Base-by-base conservation (phyloP, 2,888 invertebrate genomes). In the Beris chalybata region DNA sequence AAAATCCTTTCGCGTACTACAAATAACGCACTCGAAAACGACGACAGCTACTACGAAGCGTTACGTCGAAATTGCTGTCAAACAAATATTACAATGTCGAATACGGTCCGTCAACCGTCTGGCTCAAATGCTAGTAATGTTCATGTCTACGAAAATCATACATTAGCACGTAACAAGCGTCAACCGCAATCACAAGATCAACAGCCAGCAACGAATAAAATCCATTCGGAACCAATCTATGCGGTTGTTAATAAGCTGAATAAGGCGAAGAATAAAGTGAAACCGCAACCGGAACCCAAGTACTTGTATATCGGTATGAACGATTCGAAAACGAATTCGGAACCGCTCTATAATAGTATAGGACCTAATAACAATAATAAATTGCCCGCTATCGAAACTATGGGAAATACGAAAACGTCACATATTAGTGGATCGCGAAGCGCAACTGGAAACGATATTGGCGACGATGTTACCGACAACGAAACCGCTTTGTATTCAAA, bases 211-310 rank as follows among this genome's bases (percentile, higher is more conserved):
- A 7, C 44, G 1, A 38, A 31, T 32, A 50, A 61, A 52, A 32
- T 38, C 38, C 57, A 57, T 32, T 57, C 70, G 69, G 77, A 76
- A 69, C 78, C 80, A 9, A 77, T 81, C 56, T 80, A 81, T 70
- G 82, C 82, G n/a, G 77, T 81, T 69, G 78, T 81, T 44, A 79
- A 81, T 71, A 81, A 81, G 69, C 75, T 76, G 58, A 80, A 79
- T 71, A 82, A 82, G 73, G 71, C 77, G 50, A 82, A 81, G 71
- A 79, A 81, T 70, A 80, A 81, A 72, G 54, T 75, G 56, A 74
- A 74, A 54, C 71, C 73, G 6, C 69, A 56, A 66, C 65, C 64
- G 61, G 64, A 75, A 74, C 64, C 71, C 66, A 74, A 73, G 56
- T 76, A 75, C 70, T 76, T 75, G 6, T 76, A 75, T 67, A 74